Evolutionary conservation across 2,888 invertebrate species (phyloP).

Genomic region (Seladonia tumulorum): DNA sequence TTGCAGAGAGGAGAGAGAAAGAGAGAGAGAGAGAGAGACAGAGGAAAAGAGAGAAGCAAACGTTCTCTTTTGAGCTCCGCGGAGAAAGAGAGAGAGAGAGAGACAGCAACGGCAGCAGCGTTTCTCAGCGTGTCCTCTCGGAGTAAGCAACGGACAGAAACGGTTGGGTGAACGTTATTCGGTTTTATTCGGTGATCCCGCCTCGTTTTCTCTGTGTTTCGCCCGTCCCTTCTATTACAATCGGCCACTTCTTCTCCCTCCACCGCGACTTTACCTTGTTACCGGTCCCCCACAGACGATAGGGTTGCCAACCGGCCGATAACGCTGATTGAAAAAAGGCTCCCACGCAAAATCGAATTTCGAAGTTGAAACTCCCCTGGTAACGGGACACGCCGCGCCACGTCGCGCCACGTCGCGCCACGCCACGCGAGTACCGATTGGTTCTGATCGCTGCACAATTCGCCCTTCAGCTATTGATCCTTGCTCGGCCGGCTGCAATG

Average conservation of each 20-base stretch:
- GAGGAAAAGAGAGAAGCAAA: background rate
- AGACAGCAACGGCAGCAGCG: slow-evolving; percentile 15
- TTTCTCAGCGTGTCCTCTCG: slow-evolving; percentile 46
- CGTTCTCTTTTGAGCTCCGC: slow-evolving; percentile 38
- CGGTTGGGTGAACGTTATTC: slow-evolving; percentile 51
- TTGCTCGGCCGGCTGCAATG: slow-evolving; percentile 33
- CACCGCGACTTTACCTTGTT: slow-evolving; percentile 29
- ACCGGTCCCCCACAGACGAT: slow-evolving; percentile 56
- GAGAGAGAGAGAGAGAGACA: background rate
- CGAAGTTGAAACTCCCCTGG: slow-evolving; percentile 54
- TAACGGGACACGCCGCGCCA: slow-evolving; percentile 35
- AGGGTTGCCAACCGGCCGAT: slow-evolving; percentile 76
- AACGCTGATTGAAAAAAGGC: slow-evolving; percentile 79
- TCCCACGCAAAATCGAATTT: slow-evolving; percentile 75
- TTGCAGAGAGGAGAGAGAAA: background rate
- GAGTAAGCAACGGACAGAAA: slow-evolving; percentile 44
- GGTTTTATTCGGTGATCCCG: slow-evolving; percentile 56
- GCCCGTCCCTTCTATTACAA: slow-evolving; percentile 14
- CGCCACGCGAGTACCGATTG: slow-evolving; percentile 59
- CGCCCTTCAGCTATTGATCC: slow-evolving; percentile 58
- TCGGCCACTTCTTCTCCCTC: slow-evolving; percentile 31
- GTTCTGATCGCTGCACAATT: slow-evolving; percentile 58
- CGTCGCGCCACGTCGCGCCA: background rate
- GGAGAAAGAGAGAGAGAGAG: background rate
- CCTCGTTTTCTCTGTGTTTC: slow-evolving; percentile 18